A percentile compares a stretch with the other conserved stretches of the same genome.
Evolutionary conservation across 2,797 vertebrate species (phyloP).

Genomic region (Gymnothorax javanicus): DNA sequence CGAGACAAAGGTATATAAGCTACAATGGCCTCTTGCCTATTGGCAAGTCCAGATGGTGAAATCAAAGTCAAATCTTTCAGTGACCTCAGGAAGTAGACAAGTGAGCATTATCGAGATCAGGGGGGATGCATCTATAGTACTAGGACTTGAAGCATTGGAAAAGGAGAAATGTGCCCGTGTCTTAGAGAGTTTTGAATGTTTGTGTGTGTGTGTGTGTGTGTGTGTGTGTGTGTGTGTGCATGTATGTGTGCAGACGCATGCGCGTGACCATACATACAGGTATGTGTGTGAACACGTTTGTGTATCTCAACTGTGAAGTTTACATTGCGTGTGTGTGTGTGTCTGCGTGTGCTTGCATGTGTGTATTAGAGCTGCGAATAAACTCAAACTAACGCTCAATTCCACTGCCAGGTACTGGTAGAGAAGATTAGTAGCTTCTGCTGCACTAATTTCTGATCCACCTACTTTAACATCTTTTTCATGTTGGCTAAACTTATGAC

Average conservation of each 20-base stretch:
- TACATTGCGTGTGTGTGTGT: constrained; percentile 1
- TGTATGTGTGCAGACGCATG: background rate
- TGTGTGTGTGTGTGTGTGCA: constrained; percentile 18
- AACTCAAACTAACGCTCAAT: background rate
- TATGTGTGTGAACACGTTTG: too few relatives aligned
- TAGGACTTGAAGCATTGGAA: background rate
- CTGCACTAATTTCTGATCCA: constrained; percentile 30
- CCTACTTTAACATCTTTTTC: constrained; percentile 38
- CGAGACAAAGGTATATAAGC: too few relatives aligned
- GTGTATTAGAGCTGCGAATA: background rate
- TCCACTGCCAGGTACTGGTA: background rate
- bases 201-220: constrained; percentile 27
- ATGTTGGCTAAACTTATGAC: constrained; percentile 18
- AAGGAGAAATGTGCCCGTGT: background rate
- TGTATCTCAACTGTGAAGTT: background rate
- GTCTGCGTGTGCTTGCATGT: constrained; percentile 30
- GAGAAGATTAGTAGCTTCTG: background rate
- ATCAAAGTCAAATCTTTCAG: too few relatives aligned
- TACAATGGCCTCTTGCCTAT: too few relatives aligned
- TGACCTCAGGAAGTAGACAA: too few relatives aligned
- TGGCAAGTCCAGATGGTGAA: too few relatives aligned
- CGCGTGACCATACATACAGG: too few relatives aligned
- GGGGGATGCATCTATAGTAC: too few relatives aligned
- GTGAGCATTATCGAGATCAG: too few relatives aligned
- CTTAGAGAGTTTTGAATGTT: constrained; percentile 1